Evolutionary conservation across 2,888 invertebrate species (phyloP).

Genomic region (Amiota mariae): DNA sequence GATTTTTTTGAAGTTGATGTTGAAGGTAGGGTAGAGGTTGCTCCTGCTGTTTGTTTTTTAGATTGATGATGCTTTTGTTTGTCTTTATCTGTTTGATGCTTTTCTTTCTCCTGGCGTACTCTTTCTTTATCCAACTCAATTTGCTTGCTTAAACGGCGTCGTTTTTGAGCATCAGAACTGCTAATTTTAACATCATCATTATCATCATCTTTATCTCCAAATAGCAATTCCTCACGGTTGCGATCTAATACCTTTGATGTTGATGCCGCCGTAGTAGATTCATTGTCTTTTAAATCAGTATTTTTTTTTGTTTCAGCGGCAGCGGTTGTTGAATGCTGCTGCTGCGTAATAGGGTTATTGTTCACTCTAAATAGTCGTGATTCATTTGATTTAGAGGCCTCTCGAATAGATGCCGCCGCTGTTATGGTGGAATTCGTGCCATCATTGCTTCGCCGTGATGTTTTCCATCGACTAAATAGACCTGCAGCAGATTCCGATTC

Average conservation of each 20-base stretch:
- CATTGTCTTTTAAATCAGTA: too few species aligned
- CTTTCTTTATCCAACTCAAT: slow-evolving; percentile 62
- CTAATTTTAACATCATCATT: slow-evolving; percentile 63
- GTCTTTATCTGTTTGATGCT: slow-evolving; percentile 38
- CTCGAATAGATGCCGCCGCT: slow-evolving; percentile 76
- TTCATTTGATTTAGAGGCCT: slow-evolving; percentile 62
- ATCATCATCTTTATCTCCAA: slow-evolving; percentile 74
- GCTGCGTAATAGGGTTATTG: too few species aligned
- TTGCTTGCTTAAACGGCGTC: slow-evolving; percentile 74
- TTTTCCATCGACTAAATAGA: slow-evolving; percentile 71
- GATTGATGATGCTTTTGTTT: slow-evolving; percentile 17
- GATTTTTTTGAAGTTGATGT: slow-evolving; percentile 14
- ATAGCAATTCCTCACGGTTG: slow-evolving; percentile 74
- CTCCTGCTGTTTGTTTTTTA: slow-evolving; percentile 1
- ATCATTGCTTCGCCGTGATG: slow-evolving; percentile 33
- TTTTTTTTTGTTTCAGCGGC: not conserved
- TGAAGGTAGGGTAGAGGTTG: not conserved
- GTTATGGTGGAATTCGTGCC: slow-evolving; percentile 64
- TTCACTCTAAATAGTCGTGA: not conserved
- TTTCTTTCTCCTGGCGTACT: slow-evolving; percentile 55
- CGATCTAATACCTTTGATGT: slow-evolving; percentile 57
- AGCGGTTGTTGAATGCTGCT: not conserved
- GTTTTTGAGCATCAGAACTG: slow-evolving; percentile 54
- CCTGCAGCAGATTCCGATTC: slow-evolving; percentile 68
- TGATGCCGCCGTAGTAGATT: not conserved